Evolutionary conservation across 2,113 vertebrate species (phyloP), one percentile per base, ranked within the genome.

Genomic region (Calyptomena viridis): DNA sequence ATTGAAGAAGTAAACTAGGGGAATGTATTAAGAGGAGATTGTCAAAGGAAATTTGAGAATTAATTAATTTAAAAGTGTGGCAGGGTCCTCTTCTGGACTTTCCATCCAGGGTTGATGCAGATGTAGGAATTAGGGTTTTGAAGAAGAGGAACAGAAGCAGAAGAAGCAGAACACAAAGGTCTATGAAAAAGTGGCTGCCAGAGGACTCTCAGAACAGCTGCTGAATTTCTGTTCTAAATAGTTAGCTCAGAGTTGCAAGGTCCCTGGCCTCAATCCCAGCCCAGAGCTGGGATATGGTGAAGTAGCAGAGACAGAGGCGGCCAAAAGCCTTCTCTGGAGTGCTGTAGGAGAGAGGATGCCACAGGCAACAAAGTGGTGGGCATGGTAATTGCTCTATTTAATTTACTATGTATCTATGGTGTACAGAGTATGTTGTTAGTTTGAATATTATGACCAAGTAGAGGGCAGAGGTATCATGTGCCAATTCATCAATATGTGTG

Each of bases 401-500:
- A 82, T 90, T 93, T 73, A 35, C 18, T 58, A 12, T 33, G 18
- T 55, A 3, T 47, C 68, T 84, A 6, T 86, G 60, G 72, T 78
- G 35, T 62, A 18, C 56, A 2, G 10, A 55, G 50, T 84, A 9
- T 1, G 1, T 75, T 55, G 62, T 64, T 95, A 49, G 17, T 68
- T 95, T 86, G 74, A 89, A 66, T 86, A 46, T n/a, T 55, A 59
- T 21, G 72, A 56, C 76, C 78, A 47, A 71, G 33, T 31, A 67
- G 73, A 89, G 90, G 44, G 83, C 72, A 89, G 68, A 80, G 35
- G 19, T 80, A 74, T 83, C 47, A 11, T 37, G 79, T 71, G 89
- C 89, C 75, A 87, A 0, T 96, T 94, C 87, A 88, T 95, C 91
- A 77, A 85, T 95, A 87, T 71, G 50, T 89, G 56, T 91, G 78